Base-by-base conservation (phyloP, 2,113 vertebrate species). In the Patagioenas fasciata region DNA sequence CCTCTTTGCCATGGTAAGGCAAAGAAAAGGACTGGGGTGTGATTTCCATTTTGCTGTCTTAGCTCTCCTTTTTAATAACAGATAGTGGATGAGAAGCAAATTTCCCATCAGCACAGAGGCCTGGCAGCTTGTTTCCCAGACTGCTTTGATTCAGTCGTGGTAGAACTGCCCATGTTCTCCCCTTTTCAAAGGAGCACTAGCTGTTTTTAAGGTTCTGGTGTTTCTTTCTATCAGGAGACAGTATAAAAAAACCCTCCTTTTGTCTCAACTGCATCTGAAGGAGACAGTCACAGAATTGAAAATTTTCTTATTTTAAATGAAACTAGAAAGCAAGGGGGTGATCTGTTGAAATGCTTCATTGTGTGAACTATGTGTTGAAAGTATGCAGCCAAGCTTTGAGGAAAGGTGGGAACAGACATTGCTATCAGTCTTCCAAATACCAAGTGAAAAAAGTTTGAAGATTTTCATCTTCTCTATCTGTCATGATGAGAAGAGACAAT, bases 401-500 rank as follows among this genome's bases (percentile, higher is more conserved):
- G 78, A 72, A 91, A 93, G 75, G 40, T 67, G 72, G 69, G 79
- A 90, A 61, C 83, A 84, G 58, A 60, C 80, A 48, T 78, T 71
- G 77, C 74, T 65, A 67, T 65, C 79, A 81, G 61, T 47, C 44
- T 90, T 81, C 83, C 65, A 94, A 96, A 86, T 48, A 71, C 15
- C 54, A 85, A 90, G 44, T 75, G 85, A 89, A 75, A 93, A 51
- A 71, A 19, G 5, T 69, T 58, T 32, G 34, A 83, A 62, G 24
- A 86, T 90, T 88, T 92, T 90, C 16, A 80, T 90, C 85, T 57
- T 67, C 48, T 85, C 48, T 89, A 10, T 77, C 75, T 92, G 73
- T 66, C 73, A 61, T 14, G 32, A 72, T 34, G 28, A 88, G 73
- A 94, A 50, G 54, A 89, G 62, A 82, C 31, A 91, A 74, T 36